Base-by-base conservation (phyloP, 92 coral and sea anemone genomes). In the Epizoanthus ramosus region DNA sequence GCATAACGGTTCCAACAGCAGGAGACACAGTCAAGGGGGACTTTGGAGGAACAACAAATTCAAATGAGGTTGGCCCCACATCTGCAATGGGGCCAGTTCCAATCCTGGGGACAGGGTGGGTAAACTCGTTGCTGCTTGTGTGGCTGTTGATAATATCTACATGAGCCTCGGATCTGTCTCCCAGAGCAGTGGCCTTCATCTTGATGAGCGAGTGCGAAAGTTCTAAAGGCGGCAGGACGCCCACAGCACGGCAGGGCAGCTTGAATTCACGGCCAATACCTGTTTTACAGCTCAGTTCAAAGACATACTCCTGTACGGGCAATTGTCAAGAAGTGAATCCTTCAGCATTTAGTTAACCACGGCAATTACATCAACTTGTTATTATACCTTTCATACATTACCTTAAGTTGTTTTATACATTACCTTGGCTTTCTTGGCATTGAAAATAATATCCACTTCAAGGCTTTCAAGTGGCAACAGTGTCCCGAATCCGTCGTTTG, bases 401-500 rank as follows among this genome's bases (percentile, higher is more conserved):
- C 47, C 5, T 41, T 8, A 3, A 41, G 7, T 41, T 41, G 8
- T 41, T 41, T 5, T 41, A 2, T 33, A 52, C 6, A 75, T 4
- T 72, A 97, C 99, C 95, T 94, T 94, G 33, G 99, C 99, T 71
- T 97, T 97, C 83, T 92, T 97, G 33, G 99, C 99, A 66, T 91
- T 97, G 73, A 97, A 97, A 79, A 97, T 97, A 66, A 97, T 86
- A 76, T 97, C 99, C 16, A 97, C 89, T 73, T 93, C 97, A 53
- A 92, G 84, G 61, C 90, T 97, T 56, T 97, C 99, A 61, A 97
- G 87, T 2, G 99, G 98, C 3, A 97, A 87, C 85, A 97, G 79
- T n/a, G 97, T 97, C 35, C 99, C 99, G 87, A 97, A 97, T 18
- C 99, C 99, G 80, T 97, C 99, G 86, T 97, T 94, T 4, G 99